Evolutionary conservation across 2,113 vertebrate genomes (phyloP).

Genomic region (Phocoena phocoena): DNA sequence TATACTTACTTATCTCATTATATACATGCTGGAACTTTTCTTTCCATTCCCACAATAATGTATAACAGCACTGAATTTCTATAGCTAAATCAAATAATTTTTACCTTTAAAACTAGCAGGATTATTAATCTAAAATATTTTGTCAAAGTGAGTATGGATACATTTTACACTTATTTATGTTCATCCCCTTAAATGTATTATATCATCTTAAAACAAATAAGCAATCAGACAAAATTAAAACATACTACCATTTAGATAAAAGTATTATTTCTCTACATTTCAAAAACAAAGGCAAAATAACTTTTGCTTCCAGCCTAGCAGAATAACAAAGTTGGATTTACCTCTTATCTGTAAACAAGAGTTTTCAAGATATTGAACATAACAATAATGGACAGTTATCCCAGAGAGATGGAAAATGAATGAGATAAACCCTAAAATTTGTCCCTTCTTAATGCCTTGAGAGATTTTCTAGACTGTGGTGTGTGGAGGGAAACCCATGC

Average conservation of each 20-base stretch:
- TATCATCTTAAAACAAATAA: background rate
- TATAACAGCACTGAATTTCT: background rate
- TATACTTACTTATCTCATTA: background rate
- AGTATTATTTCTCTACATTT: background rate
- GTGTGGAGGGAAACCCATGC: fast-evolving
- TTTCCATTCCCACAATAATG: background rate
- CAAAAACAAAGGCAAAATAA: background rate
- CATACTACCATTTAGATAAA: background rate
- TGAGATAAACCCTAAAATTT: background rate
- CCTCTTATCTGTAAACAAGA: background rate
- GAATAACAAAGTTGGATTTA: background rate
- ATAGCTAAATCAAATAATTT: background rate
- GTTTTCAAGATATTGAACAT: background rate
- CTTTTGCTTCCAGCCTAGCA: background rate
- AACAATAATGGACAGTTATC: background rate
- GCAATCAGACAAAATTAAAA: background rate
- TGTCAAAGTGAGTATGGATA: background rate
- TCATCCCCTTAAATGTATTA: background rate
- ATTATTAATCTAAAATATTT: background rate
- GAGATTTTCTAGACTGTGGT: background rate
- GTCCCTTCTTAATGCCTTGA: background rate
- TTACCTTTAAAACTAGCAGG: background rate
- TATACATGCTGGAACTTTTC: background rate
- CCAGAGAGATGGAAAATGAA: background rate
- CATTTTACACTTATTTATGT: background rate